Percentiles rank a stretch among this genome's conserved stretches.
Conservation (phyloP, 2,888 invertebrate species). For the Epirrita christyi region DNA sequence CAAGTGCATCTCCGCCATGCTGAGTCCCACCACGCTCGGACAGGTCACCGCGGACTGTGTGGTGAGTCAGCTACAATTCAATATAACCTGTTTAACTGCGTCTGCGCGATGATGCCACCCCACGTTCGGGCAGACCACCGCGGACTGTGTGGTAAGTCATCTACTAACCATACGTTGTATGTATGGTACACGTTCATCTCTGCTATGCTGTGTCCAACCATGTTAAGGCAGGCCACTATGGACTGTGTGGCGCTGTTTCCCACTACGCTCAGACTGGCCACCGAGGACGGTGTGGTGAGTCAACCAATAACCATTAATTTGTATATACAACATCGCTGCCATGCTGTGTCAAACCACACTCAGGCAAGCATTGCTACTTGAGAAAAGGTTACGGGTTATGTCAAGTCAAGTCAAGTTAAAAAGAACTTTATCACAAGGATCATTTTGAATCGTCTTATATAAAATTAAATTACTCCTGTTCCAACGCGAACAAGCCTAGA, state of each 20-base stretch:
- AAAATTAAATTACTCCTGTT: no score
- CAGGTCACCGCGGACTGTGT: slow-evolving; percentile 96
- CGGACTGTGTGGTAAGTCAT: slow-evolving; percentile 95
- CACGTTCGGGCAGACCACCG: slow-evolving; percentile 94
- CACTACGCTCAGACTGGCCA: slow-evolving; percentile 95
- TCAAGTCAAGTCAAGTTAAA: no score
- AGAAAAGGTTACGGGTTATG: no score
- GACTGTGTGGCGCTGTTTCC: slow-evolving; percentile 85
- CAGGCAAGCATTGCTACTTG: no score
- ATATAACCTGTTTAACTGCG: slow-evolving; percentile 90
- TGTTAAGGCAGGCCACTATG: no score
- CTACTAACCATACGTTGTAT: slow-evolving; percentile 23
- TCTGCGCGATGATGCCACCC: slow-evolving; percentile 96
- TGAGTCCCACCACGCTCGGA: slow-evolving; percentile 97
- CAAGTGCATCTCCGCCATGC: slow-evolving; percentile 94
- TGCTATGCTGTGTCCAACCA: slow-evolving; percentile 89
- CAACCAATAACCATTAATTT: slow-evolving; percentile 16
- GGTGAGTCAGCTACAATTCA: slow-evolving; percentile 84
- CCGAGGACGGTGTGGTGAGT: slow-evolving; percentile 94
- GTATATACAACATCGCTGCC: background rate
- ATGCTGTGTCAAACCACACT: slow-evolving; percentile 89
- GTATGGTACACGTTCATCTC: background rate
- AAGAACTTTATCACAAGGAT: no score
- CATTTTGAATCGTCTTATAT: no score
- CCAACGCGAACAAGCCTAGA: no score